phyloP scores from a whole-genome alignment of 2,888 invertebrate genomes.

The Sericinus montela region DNA sequence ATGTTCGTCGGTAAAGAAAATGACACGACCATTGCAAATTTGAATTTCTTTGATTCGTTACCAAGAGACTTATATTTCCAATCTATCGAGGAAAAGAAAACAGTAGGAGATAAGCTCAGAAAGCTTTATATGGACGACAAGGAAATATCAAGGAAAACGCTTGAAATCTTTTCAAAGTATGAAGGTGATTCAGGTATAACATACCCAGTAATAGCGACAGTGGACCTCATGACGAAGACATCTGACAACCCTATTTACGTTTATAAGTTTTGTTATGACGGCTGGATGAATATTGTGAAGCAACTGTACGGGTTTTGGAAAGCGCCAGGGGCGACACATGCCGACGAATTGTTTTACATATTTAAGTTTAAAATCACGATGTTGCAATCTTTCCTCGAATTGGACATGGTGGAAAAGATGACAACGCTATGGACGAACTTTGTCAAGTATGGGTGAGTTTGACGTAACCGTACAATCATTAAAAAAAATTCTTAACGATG shows the following conservation, averaged over 20 bases:
- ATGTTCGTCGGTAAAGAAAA: constrained; percentile 67
- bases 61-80: constrained; percentile 56
- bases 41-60: constrained; percentile 48
- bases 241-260: constrained; percentile 42
- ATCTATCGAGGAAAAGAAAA: constrained; percentile 35
- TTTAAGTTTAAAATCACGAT: constrained; percentile 46
- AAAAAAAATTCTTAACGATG: no score
- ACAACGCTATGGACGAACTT: constrained; percentile 66
- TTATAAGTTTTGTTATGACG: constrained; percentile 57
- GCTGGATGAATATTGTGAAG: constrained; percentile 60
- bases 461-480: no score
- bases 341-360: constrained; percentile 68
- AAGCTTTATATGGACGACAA: constrained; percentile 63
- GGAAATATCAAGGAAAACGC: constrained; percentile 46
- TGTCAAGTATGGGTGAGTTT: constrained; percentile 57
- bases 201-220: constrained; percentile 48
- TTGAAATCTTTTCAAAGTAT: constrained; percentile 50
- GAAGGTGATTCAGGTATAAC: constrained; percentile 58
- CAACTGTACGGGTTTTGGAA: constrained; percentile 38
- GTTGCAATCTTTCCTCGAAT: constrained; percentile 39
- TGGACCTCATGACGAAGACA: constrained; percentile 42
- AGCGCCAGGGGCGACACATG: constrained; percentile 62
- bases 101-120: constrained; percentile 41
- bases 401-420: constrained; percentile 43
- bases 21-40: constrained; percentile 45